Evolutionary conservation across 1,140 invertebrate genomes (phyloP).

Genomic region (Centruroides sculpturatus): DNA sequence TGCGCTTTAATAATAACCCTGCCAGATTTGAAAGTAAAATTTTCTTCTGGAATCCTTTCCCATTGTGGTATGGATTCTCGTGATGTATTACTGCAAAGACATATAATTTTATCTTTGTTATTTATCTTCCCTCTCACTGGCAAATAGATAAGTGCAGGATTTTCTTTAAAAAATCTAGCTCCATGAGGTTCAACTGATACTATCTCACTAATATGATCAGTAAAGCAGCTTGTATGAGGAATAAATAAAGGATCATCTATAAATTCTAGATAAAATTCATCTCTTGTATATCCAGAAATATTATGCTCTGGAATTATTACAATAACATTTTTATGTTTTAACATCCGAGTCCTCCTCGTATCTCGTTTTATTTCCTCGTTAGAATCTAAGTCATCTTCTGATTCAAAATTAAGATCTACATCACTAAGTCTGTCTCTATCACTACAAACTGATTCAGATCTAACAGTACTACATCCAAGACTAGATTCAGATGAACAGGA

Average conservation of each 20-base stretch:
- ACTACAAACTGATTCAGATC: neutral
- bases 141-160: constrained; percentile 19
- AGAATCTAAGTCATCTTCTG: neutral
- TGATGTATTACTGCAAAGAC: constrained; percentile 18
- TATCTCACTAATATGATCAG: constrained; percentile 16
- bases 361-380: neutral
- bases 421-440: neutral
- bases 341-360: neutral
- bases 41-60: constrained; percentile 8
- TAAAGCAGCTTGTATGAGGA: neutral
- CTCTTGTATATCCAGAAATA: neutral
- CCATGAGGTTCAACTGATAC: constrained; percentile 21
- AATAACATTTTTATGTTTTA: neutral
- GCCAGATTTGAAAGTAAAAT: constrained; percentile 6
- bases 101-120: constrained; percentile 15
- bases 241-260: constrained; percentile 1
- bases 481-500: neutral
- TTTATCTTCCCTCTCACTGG: constrained; percentile 14
- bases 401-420: neutral
- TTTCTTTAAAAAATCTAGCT: constrained; percentile 15
- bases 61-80: constrained; percentile 8
- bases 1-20: constrained; percentile 17
- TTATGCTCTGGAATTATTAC: constrained; percentile 1
- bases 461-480: neutral
- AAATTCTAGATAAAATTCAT: constrained; percentile 3